Evolutionary conservation across 2,113 vertebrate species (phyloP).

Genomic region (Cinclus cinclus): DNA sequence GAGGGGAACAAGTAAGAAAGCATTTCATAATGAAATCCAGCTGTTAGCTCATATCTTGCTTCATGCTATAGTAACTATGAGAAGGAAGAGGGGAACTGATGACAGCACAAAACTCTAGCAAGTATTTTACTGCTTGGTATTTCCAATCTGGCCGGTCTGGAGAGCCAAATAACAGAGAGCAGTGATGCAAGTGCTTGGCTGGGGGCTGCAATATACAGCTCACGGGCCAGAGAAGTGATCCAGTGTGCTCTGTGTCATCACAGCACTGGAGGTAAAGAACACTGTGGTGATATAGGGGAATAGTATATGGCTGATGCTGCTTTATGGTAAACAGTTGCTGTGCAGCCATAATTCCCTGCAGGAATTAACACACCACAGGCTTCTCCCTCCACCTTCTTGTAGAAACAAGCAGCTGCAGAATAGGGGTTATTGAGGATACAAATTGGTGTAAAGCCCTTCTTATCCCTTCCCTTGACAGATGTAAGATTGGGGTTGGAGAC

Average conservation of each 20-base stretch:
- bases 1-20: not conserved
- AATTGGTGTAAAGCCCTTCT: not conserved
- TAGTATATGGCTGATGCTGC: not conserved
- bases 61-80: not conserved
- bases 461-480: not conserved
- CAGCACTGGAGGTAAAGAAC: not conserved
- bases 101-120: not conserved
- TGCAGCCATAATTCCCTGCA: not conserved
- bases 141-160: not conserved
- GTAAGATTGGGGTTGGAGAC: not conserved
- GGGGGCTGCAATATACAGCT: not conserved
- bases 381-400: not conserved
- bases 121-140: not conserved
- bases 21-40: constrained; percentile 8
- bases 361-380: not conserved
- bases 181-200: not conserved
- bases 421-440: not conserved
- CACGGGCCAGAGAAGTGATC: not conserved
- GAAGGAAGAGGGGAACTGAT: not conserved
- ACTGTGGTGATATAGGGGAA: not conserved
- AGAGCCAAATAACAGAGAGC: not conserved
- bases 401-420: not conserved
- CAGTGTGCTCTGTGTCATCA: not conserved
- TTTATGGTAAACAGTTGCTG: not conserved
- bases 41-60: not conserved